A percentile compares a stretch with the other conserved stretches of the same genome.
phyloP scores from a whole-genome alignment of 2,888 invertebrate species.

The Congeria kusceri region DNA sequence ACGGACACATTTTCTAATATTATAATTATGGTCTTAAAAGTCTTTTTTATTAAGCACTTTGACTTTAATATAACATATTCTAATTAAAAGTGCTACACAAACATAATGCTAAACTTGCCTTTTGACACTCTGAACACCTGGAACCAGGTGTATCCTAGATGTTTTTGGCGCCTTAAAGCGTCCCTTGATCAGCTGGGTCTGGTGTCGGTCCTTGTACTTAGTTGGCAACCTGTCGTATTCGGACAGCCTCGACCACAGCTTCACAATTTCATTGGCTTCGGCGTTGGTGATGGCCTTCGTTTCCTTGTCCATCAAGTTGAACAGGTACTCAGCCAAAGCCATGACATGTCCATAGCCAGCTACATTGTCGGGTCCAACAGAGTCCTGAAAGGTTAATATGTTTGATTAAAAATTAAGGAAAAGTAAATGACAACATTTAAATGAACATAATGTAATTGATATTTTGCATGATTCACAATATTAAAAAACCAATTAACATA shows the following conservation, averaged over 20 bases:
- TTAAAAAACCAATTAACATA: too few relatives aligned
- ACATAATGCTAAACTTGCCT: constrained; percentile 19
- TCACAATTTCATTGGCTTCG: constrained; percentile 13
- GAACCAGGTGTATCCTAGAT: constrained; percentile 5
- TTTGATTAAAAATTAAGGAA: too few relatives aligned
- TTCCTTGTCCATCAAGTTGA: background rate
- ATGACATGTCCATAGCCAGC: constrained; percentile 17
- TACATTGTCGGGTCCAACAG: constrained; percentile 17
- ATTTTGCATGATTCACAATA: too few relatives aligned
- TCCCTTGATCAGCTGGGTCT: constrained; percentile 20
- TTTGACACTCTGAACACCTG: constrained; percentile 31
- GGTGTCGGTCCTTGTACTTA: constrained; percentile 12
- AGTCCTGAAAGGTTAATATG: too few relatives aligned
- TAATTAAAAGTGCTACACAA: too few relatives aligned
- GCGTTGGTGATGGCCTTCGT: constrained; percentile 1
- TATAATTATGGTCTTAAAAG: too few relatives aligned
- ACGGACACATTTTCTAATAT: too few relatives aligned
- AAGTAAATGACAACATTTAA: too few relatives aligned
- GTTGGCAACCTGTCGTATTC: constrained; percentile 10
- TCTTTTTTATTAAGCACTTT: too few relatives aligned
- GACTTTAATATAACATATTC: too few relatives aligned
- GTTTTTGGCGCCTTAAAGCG: constrained; percentile 21
- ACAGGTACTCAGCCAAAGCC: constrained; percentile 19
- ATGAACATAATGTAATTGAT: too few relatives aligned
- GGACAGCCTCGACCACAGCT: constrained; percentile 7